Base-by-base conservation (phyloP, 2,888 invertebrate species). In the Icerya purchasi region DNA sequence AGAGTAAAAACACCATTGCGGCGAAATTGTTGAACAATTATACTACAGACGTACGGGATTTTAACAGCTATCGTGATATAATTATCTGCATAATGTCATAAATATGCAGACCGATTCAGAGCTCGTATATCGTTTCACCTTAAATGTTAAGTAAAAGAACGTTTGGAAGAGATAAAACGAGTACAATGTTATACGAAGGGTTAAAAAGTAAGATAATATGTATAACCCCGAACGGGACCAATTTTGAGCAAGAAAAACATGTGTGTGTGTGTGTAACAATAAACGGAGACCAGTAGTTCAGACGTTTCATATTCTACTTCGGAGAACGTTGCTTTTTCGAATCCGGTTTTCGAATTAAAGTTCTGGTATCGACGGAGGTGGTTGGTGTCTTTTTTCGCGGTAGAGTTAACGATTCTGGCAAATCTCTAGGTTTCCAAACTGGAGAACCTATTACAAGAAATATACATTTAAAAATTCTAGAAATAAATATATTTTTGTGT, bases 381-480 rank as follows among this genome's bases (percentile, higher is more conserved):
- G 65, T 65, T 52, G 65, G 64, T 52, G 66, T 61, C 66, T 67
- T 68, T 73, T 79, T 78, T 69, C 79, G 76, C 68, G 79, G 79
- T 71, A 80, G 75, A 61, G 79, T 79, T 68, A 77, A 76, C 68
- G 79, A 76, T 73, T 79, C 79, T 64, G 76, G 75, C 68, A 76
- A 71, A 79, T 91, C 90, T 78, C 92, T 84, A 77, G 91, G 92
- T 82, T 93, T 93, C 93, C 93, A 94, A 77, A 94, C 87, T 75
- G 94, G 94, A 76, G 93, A 93, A 78, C 92, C 92, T 85, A n/a
- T n/a, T n/a, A n/a, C n/a, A n/a, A n/a, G n/a, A n/a, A n/a, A n/a
- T n/a, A n/a, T n/a, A n/a, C n/a, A n/a, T n/a, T n/a, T n/a, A n/a
- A n/a, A n/a, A n/a, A n/a, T n/a, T n/a, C n/a, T n/a, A n/a, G n/a